Evolutionary conservation across 2,888 invertebrate genomes (phyloP), one percentile per base, ranked within the genome.

Genomic region (Lycocerus yunnanus): DNA sequence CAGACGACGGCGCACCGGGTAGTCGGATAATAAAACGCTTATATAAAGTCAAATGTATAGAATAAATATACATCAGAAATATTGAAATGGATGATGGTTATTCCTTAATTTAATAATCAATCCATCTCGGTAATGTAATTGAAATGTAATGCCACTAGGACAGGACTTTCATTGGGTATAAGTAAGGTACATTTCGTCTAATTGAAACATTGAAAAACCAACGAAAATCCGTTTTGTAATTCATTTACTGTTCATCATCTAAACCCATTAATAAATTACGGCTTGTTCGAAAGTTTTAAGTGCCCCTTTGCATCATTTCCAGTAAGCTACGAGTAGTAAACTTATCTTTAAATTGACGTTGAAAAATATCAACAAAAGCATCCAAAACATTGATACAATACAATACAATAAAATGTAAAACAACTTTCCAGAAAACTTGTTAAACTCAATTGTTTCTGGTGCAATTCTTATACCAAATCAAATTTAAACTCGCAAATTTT

Each of bases 161-260:
- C 77, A 66, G 77, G 78, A 77, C 77, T 63, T 74, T 74, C 43
- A n/a, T 43, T 43, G 8, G 43, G 43, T 43, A n/a, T 21, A 21
- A 21, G 59, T 59, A 63, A 77, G 65, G 69, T 68, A 68, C 73
- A 77, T 79, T 79, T 79, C 76, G 72, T 77, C 78, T 78, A 79
- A 80, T 79, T 83, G 82, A 82, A 83, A 82, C 82, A 83, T 80
- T 79, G 81, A 79, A 81, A 82, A 82, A 81, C 81, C 81, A 74
- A 75, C 77, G 81, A 78, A 81, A 76, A 80, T 80, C 78, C 78
- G 79, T 80, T 80, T 81, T 79, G 82, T 82, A 83, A 82, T 83
- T 82, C 80, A 81, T 80, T 83, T 83, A 82, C 79, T 78, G 77
- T 69, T 76, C 80, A 79, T 80, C 80, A 80, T 80, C 79, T 78